Conservation (phyloP, 2,797 vertebrate genomes). For the Acanthornis magna region DNA sequence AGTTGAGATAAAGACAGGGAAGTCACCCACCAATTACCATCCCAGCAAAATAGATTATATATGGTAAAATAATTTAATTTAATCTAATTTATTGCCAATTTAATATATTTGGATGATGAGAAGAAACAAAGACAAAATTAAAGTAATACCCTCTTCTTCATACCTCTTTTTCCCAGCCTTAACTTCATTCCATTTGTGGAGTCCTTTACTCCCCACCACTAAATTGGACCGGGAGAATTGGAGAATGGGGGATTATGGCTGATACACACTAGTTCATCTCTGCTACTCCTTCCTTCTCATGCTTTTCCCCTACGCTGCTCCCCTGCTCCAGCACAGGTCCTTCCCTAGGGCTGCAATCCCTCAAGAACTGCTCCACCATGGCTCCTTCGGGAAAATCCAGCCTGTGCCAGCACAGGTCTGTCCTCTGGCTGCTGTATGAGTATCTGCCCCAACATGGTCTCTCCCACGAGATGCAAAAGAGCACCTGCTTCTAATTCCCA, state of each 20-base stretch:
- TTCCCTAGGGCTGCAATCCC: background rate
- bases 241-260: background rate
- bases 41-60: background rate
- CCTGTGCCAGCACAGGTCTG: background rate
- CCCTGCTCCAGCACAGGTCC: background rate
- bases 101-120: background rate
- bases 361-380: background rate
- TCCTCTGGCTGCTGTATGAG: background rate
- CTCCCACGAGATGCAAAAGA: background rate
- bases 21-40: background rate
- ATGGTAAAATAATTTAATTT: background rate
- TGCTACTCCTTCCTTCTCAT: background rate
- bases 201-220: background rate
- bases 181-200: background rate
- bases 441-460: background rate
- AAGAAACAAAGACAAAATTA: background rate
- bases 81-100: background rate
- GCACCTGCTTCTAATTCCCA: background rate
- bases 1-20: background rate
- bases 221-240: accelerated
- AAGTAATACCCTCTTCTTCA: background rate
- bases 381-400: background rate
- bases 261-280: background rate
- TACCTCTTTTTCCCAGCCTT: background rate
- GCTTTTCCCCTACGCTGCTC: background rate